Conservation (phyloP, 2,113 vertebrate species). For the Vulpes ferrilata region DNA sequence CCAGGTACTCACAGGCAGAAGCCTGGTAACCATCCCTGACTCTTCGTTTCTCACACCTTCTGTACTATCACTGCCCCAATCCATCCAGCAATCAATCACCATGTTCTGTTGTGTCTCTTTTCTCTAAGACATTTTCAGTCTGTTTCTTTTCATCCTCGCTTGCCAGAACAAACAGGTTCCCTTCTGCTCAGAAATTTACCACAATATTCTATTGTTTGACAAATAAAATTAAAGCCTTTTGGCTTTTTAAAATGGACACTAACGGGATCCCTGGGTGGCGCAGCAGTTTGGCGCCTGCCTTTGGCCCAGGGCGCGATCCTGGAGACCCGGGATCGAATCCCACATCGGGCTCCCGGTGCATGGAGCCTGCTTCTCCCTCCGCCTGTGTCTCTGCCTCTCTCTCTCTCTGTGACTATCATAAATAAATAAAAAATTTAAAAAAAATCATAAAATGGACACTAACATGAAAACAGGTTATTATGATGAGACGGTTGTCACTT, state of each 20-base stretch:
- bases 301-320: too few relatives aligned
- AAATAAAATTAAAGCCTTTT: background rate
- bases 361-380: too few relatives aligned
- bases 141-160: background rate
- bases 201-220: background rate
- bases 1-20: background rate
- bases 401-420: too few relatives aligned
- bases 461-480: background rate
- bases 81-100: background rate
- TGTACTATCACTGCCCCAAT: background rate
- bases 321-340: too few relatives aligned
- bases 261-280: too few relatives aligned
- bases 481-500: background rate
- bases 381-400: too few relatives aligned
- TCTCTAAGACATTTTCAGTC: background rate
- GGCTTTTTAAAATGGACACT: background rate
- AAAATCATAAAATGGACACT: background rate
- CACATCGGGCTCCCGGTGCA: too few relatives aligned
- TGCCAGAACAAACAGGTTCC: background rate
- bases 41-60: background rate
- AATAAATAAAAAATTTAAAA: too few relatives aligned
- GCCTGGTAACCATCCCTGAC: background rate
- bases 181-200: conserved; percentile 28
- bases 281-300: too few relatives aligned
- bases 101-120: background rate